Percentiles rank a stretch among this genome's conserved stretches.
Evolutionary conservation across 2,113 vertebrate species (phyloP).

Genomic region (Panthera uncia): DNA sequence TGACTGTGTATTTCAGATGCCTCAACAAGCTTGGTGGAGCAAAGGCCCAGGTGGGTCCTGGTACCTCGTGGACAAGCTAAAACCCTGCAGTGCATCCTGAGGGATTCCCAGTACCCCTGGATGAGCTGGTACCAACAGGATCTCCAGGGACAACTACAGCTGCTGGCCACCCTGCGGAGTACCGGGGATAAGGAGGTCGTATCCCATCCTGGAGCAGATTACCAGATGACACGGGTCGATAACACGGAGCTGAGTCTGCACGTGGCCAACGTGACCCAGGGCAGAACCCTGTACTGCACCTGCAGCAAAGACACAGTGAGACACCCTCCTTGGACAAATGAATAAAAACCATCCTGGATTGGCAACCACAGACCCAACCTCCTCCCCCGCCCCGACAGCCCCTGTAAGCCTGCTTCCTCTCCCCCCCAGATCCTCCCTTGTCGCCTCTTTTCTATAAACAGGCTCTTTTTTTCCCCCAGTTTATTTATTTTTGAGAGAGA

Average conservation of each 20-base stretch:
- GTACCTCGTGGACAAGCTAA: background rate
- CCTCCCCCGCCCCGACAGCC: background rate
- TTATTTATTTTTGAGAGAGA: too few relatives aligned
- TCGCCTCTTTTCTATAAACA: background rate
- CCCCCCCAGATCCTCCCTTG: background rate
- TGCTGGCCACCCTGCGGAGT: background rate
- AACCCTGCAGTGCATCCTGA: conserved; percentile 42
- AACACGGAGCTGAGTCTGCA: background rate
- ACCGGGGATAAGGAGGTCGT: background rate
- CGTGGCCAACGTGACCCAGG: conserved; percentile 2
- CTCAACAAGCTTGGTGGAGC: background rate
- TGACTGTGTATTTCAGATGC: conserved; percentile 62
- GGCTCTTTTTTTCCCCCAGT: too few relatives aligned
- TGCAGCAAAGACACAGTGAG: conserved; percentile 69
- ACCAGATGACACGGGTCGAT: background rate
- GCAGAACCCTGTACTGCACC: conserved; percentile 54
- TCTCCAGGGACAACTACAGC: conserved; percentile 28
- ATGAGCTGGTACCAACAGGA: conserved; percentile 72
- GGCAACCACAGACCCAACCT: background rate
- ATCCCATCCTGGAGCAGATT: background rate
- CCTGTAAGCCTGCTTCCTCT: background rate
- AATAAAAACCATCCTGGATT: conserved; percentile 22
- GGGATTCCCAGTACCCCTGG: conserved; percentile 50
- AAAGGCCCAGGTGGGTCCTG: background rate
- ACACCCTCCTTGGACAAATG: background rate